Conservation (phyloP, 2,797 vertebrate species). For the Sphenopsis melanotis region DNA sequence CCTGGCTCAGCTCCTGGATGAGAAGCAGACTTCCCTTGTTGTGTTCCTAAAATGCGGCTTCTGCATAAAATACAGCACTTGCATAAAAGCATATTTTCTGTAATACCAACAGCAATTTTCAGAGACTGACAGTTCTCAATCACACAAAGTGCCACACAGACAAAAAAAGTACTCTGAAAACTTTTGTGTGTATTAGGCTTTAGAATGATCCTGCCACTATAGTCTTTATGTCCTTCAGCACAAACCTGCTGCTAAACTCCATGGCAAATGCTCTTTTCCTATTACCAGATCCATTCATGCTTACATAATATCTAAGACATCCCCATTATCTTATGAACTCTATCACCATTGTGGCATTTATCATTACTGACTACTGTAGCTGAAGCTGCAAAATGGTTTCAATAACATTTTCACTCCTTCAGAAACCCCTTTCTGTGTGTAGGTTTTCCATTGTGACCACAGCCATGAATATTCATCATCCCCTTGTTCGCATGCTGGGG, state of each 20-base stretch:
- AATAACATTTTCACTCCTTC: constrained; percentile 40
- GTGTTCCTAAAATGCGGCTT: not conserved
- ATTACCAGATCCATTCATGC: constrained; percentile 38
- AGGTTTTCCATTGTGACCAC: constrained; percentile 37
- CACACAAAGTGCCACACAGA: not conserved
- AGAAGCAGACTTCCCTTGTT: not conserved
- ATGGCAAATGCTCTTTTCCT: not conserved
- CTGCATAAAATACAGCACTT: not conserved
- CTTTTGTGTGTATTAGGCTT: not conserved
- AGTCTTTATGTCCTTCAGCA: not conserved
- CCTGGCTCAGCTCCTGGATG: not conserved
- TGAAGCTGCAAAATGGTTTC: constrained; percentile 48
- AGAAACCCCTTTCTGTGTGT: constrained; percentile 4
- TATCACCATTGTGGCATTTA: constrained; percentile 42
- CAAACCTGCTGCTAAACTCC: not conserved
- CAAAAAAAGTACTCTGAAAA: not conserved
- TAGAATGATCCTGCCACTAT: not conserved
- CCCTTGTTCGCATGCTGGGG: constrained; percentile 75
- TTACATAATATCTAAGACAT: constrained; percentile 39
- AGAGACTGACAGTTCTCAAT: not conserved
- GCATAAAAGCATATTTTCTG: not conserved
- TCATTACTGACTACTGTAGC: constrained; percentile 54
- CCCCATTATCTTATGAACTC: constrained; percentile 44
- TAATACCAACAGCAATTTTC: not conserved
- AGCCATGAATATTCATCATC: constrained; percentile 77